Conservation (phyloP, 2,888 invertebrate species). For the Acanthococcus lagerstroemiae region DNA sequence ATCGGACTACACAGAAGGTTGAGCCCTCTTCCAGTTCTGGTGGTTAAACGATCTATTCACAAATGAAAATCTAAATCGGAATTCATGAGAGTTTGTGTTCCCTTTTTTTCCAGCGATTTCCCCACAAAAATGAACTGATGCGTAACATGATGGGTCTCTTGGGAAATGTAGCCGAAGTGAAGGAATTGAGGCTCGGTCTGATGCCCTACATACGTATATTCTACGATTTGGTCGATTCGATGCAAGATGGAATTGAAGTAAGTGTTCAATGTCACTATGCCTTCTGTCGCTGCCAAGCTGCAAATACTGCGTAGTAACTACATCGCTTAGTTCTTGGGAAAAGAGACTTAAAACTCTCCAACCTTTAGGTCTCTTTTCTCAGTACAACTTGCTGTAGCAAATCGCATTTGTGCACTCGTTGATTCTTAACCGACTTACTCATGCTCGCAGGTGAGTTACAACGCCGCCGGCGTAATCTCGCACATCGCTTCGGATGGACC, state of each 20-base stretch:
- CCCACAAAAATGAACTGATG: constrained; percentile 76
- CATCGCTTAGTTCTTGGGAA: background rate
- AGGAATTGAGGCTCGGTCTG: constrained; percentile 63
- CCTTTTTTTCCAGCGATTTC: constrained; percentile 61
- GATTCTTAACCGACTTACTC: background rate
- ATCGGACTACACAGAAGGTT: too few species aligned
- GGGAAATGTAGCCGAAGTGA: constrained; percentile 94
- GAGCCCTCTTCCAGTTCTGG: too few species aligned
- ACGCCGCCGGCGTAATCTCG: constrained; percentile 89
- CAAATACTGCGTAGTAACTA: background rate
- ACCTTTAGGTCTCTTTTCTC: too few species aligned
- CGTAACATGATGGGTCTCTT: constrained; percentile 97
- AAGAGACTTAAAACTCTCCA: too few species aligned
- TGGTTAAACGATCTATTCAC: too few species aligned
- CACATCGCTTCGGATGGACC: constrained; percentile 91
- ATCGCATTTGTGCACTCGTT: background rate
- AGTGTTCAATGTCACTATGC: too few species aligned
- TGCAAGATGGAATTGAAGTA: constrained; percentile 91
- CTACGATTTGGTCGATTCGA: constrained; percentile 69
- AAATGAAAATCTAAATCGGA: too few species aligned
- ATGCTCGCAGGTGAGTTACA: constrained; percentile 66
- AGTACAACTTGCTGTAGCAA: too few species aligned
- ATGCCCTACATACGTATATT: constrained; percentile 86
- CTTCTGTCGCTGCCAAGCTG: background rate
- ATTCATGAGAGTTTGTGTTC: too few species aligned